Evolutionary conservation across 23 tunicate genomes (phyloP), one percentile per base, ranked within the genome.

Genomic region (Trididemnum nubilum): DNA sequence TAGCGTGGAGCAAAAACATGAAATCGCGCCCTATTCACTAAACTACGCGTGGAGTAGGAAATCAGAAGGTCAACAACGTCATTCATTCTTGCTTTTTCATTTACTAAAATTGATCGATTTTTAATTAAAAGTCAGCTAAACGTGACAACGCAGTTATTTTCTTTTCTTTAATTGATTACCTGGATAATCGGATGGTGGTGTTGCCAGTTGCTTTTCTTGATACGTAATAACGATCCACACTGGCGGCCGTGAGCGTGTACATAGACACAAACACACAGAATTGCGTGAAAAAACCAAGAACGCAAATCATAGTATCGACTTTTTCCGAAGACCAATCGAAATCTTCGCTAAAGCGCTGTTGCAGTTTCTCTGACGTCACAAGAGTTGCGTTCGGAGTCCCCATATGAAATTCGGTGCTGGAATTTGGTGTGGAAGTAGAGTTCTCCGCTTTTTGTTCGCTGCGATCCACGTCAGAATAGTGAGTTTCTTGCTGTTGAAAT

Each of bases 181-280:
- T 44, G 9, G 54, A 44, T 44, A 44, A 7, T 7, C 15, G 15
- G 54, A 7, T 9, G 9, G 54, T 7, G 15, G 54, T 9, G 54
- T 44, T 15, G 54, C 54, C 15, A 7, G 72, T 61, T 9, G 98
- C 79, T 29, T 88, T 86, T 32, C 82, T 73, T 15, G 98, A 92
- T 50, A 90, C 81, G 67, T 84, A 87, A 54, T 83, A 83, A n/a
- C 98, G 71, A 52, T 93, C 98, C 15, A 85, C 81, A 31, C 93
- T 87, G 28, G 98, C 98, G 7, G 93, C 86, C 0, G 87, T 82
- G 34, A 93, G 83, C 15, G 98, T 93, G 84, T 83, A 93, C 82
- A 93, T 38, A 23, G 98, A 93, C 15, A 79, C 87, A 36, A 88
- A 92, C 3, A 92, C 39, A 34, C 83, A 51, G 0, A 87, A 9